Percentiles rank a stretch among this genome's conserved stretches.
Conservation (phyloP, 2,113 vertebrate genomes). For the Isurus oxyrinchus region DNA sequence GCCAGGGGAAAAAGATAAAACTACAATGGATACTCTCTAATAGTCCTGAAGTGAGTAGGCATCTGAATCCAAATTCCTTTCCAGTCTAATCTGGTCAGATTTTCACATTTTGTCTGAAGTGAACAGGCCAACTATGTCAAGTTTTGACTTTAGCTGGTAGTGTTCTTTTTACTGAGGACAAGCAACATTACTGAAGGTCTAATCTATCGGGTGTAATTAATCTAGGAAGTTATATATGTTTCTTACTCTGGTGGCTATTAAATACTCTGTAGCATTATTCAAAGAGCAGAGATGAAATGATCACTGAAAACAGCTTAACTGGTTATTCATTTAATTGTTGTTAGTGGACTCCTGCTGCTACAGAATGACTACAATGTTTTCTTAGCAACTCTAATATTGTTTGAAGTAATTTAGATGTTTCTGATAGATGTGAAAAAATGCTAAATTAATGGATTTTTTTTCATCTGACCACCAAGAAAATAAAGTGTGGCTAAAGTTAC, state of each 20-base stretch:
- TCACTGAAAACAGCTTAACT: neutral
- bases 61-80: neutral
- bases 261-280: neutral
- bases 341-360: neutral
- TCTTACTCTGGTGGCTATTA: neutral
- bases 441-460: neutral
- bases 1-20: neutral
- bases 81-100: neutral
- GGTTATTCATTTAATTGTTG: too few species aligned
- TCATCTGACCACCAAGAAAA: neutral
- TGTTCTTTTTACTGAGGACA: neutral
- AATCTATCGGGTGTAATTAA: too few species aligned
- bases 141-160: neutral
- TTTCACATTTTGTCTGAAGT: neutral
- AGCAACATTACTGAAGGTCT: neutral
- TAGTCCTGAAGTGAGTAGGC: neutral
- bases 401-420: neutral
- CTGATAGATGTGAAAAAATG: neutral
- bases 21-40: neutral
- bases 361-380: neutral
- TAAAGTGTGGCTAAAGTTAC: slow-evolving; percentile 4
- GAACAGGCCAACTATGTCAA: neutral
- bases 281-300: neutral
- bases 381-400: neutral
- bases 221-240: neutral